Evolutionary conservation across 2,113 vertebrate genomes (phyloP).

Genomic region (Podarcis raffonei): DNA sequence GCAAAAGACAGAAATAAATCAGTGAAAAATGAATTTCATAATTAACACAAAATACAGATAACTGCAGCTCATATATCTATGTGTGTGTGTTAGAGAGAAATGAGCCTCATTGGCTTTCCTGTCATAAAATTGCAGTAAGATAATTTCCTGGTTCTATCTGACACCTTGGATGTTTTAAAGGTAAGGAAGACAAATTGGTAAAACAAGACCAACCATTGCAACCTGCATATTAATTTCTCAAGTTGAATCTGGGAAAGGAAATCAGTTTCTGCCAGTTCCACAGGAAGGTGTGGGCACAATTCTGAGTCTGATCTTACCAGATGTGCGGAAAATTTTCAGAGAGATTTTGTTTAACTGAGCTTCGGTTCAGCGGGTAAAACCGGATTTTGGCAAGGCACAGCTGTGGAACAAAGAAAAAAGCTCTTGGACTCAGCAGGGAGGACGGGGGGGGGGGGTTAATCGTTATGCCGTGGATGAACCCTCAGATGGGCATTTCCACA

Average conservation of each 20-base stretch:
- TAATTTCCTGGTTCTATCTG: background rate
- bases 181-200: background rate
- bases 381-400: too few relatives aligned
- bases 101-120: background rate
- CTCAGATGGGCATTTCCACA: background rate
- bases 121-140: background rate
- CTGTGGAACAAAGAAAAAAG: too few relatives aligned
- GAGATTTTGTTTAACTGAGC: too few relatives aligned
- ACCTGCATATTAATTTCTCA: background rate
- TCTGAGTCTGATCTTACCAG: background rate
- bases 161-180: background rate
- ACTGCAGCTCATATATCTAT: background rate
- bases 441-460: too few relatives aligned
- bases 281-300: too few relatives aligned
- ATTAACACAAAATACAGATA: constrained; percentile 2
- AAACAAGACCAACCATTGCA: background rate
- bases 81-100: background rate
- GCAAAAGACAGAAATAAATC: background rate
- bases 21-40: background rate
- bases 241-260: background rate
- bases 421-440: too few relatives aligned
- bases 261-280: background rate
- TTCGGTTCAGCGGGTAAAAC: too few relatives aligned
- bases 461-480: too few relatives aligned
- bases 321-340: too few relatives aligned